A percentile compares a stretch with the other conserved stretches of the same genome.
Conservation (phyloP, 2,113 vertebrate genomes). For the Jacana jacana region DNA sequence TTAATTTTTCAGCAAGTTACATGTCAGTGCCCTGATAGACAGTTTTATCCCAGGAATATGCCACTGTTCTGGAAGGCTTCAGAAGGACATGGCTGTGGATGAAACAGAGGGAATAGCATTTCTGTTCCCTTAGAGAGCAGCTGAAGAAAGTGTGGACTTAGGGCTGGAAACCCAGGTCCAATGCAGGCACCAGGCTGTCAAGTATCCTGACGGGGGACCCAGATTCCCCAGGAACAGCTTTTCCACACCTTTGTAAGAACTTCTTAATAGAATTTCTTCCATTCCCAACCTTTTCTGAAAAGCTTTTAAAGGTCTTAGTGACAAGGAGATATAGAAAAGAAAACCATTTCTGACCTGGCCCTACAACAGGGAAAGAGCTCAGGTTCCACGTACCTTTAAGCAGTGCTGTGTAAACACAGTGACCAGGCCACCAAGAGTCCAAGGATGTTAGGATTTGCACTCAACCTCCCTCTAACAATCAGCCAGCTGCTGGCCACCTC, state of each 20-base stretch:
- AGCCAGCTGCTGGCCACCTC: not conserved
- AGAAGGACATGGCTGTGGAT: not conserved
- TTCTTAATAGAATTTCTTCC: not conserved
- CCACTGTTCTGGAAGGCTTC: not conserved
- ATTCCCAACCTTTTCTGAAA: not conserved
- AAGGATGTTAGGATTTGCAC: not conserved
- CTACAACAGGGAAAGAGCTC: not conserved
- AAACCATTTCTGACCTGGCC: not conserved
- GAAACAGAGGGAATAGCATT: not conserved
- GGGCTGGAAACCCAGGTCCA: not conserved
- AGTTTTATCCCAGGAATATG: not conserved
- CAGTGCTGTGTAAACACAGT: not conserved
- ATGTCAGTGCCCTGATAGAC: not conserved
- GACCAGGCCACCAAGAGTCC: not conserved
- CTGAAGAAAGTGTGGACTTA: not conserved
- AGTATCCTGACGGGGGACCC: not conserved
- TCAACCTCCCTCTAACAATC: not conserved
- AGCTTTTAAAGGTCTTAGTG: not conserved
- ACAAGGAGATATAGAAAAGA: not conserved
- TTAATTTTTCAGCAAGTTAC: slow-evolving; percentile 34
- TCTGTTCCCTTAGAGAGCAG: not conserved
- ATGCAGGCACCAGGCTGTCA: not conserved
- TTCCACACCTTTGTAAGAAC: not conserved
- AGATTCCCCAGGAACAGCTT: not conserved
- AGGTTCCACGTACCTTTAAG: not conserved